phyloP scores from a whole-genome alignment of 1,140 invertebrate species.

The Brachionus asplanchnoidis region DNA sequence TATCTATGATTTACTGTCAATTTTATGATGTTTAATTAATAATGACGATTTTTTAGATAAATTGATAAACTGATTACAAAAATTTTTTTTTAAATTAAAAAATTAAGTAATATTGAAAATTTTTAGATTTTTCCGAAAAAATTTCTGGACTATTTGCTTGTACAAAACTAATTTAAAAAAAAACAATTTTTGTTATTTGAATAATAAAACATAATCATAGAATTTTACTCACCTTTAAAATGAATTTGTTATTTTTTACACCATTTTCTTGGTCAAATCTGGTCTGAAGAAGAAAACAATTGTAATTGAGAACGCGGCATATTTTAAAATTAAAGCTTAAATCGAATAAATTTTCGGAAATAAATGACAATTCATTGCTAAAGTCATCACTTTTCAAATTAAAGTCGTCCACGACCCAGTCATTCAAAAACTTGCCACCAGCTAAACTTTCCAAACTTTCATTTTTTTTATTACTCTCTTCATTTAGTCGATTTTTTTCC shows the following conservation, averaged over 20 bases:
- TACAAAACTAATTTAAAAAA: no score
- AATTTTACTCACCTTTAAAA: background rate
- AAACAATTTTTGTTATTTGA: no score
- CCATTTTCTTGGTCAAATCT: background rate
- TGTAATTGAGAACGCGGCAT: background rate
- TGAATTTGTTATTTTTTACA: background rate
- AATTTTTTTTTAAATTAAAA: no score
- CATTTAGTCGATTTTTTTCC: background rate
- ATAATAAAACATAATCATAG: no score
- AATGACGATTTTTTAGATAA: no score
- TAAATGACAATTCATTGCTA: slow-evolving; percentile 7
- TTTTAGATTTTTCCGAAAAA: background rate
- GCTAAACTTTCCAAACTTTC: background rate
- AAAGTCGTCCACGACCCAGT: slow-evolving; percentile 21
- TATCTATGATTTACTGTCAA: no score
- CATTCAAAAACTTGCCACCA: background rate
- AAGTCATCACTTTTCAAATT: slow-evolving; percentile 28
- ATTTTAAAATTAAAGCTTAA: slow-evolving; percentile 26
- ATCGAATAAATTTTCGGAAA: background rate
- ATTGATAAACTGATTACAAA: no score
- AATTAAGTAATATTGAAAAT: background rate
- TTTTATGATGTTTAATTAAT: no score
- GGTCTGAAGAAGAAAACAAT: background rate
- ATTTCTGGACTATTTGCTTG: no score
- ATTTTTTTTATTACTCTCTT: background rate